Evolutionary conservation across 2,797 vertebrate genomes (phyloP).

Genomic region (Typhlichthys eigenmanni): DNA sequence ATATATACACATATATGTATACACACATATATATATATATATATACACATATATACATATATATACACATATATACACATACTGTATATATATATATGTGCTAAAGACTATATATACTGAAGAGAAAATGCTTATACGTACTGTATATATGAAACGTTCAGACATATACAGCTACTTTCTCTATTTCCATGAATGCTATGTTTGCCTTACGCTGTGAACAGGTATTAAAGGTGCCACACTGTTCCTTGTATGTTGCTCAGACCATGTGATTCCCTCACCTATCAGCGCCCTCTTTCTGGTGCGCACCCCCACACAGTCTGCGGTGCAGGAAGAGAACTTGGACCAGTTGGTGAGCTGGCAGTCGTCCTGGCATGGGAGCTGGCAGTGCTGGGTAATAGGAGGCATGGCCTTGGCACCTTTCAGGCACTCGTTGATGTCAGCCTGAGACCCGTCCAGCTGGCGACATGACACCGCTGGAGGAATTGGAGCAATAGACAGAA

Average conservation of each 20-base stretch:
- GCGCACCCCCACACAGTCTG: constrained; percentile 93
- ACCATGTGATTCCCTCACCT: constrained; percentile 75
- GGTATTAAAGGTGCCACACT: constrained; percentile 2
- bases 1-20: no score
- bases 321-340: constrained; percentile 94
- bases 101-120: no score
- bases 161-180: no score
- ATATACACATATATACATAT: no score
- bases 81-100: no score
- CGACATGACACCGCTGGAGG: constrained; percentile 93
- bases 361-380: constrained; percentile 96
- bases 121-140: no score
- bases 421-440: constrained; percentile 88
- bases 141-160: no score
- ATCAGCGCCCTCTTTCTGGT: constrained; percentile 90
- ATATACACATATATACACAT: no score
- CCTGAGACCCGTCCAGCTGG: constrained; percentile 90
- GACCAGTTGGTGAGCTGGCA: constrained; percentile 98
- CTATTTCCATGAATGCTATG: no score
- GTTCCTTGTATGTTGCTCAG: constrained; percentile 1
- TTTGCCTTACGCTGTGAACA: no score
- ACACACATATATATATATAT: no score
- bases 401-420: constrained; percentile 85
- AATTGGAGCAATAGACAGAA: constrained; percentile 29
- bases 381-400: constrained; percentile 87